Evolutionary conservation across 2,888 invertebrate genomes (phyloP), one percentile per base, ranked within the genome.

Genomic region (Volucella inanis): DNA sequence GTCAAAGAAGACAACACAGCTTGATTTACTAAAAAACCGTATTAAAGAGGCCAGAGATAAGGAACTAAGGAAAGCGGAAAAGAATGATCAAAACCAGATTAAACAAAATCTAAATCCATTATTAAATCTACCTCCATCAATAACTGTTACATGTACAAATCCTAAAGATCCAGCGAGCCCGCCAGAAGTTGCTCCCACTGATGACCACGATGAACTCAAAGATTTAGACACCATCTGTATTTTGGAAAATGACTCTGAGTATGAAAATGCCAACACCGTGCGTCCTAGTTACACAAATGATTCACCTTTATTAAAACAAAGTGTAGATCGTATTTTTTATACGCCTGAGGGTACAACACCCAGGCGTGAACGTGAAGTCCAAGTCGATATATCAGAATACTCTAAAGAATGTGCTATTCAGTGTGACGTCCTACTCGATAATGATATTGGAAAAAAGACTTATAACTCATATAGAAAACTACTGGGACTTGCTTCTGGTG

Each of bases 351-450:
- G 47, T 4, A 14, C 8, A 0, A 15, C 1, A 52, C 64, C 81
- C n/a, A 47, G 57, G 12, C 59, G 77, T 0, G 61, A 72, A 10
- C 77, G 82, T n/a, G 41, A 59, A 39, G 11, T 50, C 45, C 82
- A 82, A 67, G 65, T 47, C 0, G 64, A 71, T 12, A 65, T 67
- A 1, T 10, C 43, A 2, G 18, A 4, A 1, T 39, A 11, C 10
- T 61, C 3, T 9, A 14, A 8, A 1, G 71, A 59, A 18, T 61
- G 31, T 12, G 45, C 38, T 1, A 61, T 59, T 18, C 82, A 82
- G 45, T 82, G 82, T 14, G 74, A 83, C 22, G 41, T 78, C 8
- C 57, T 65, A 18, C 47, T 75, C 2, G 81, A 82, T 2, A 47
- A 41, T 2, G 59, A 71, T 8, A 12, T 70, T 10, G 11, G 15